phyloP scores from a whole-genome alignment of 2,113 vertebrate species.

The Embiotoca jacksoni region DNA sequence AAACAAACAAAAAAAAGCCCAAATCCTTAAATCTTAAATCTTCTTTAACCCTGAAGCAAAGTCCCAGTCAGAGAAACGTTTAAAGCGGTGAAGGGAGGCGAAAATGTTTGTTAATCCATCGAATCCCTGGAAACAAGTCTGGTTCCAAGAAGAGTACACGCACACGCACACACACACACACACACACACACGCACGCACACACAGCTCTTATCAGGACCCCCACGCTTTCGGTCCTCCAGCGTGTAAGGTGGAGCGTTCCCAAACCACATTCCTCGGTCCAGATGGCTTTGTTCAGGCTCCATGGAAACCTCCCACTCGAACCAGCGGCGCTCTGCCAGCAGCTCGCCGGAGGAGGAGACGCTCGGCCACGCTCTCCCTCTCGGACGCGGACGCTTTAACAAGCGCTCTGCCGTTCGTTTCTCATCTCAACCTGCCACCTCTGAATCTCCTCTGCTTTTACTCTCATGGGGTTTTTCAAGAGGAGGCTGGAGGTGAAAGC shows the following conservation, averaged over 20 bases:
- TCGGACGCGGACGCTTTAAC: conserved; percentile 13
- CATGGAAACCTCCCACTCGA: conserved; percentile 76
- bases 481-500: too few relatives aligned
- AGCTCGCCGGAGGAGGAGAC: conserved; percentile 32
- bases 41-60: background rate
- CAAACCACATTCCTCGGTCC: conserved; percentile 79
- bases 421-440: background rate
- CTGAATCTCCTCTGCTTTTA: conserved; percentile 5
- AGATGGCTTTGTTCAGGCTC: conserved; percentile 81
- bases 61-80: background rate
- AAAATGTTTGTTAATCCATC: background rate
- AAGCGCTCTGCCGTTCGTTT: conserved; percentile 4
- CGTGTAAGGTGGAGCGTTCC: conserved; percentile 63
- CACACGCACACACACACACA: conserved; percentile 25
- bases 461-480: conserved; percentile 17
- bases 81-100: background rate
- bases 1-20: background rate
- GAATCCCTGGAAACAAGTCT: conserved; percentile 36
- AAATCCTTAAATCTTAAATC: background rate
- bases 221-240: conserved; percentile 48
- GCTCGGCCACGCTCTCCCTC: too few relatives aligned
- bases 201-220: conserved; percentile 60
- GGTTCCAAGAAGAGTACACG: conserved; percentile 5
- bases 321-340: conserved; percentile 51
- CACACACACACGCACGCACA: conserved; percentile 19